These are phyloP conservation scores for Oceanodroma tethys DNA, from an alignment of 2,113 vertebrate genomes.

Conservation along the genomic window DNA sequence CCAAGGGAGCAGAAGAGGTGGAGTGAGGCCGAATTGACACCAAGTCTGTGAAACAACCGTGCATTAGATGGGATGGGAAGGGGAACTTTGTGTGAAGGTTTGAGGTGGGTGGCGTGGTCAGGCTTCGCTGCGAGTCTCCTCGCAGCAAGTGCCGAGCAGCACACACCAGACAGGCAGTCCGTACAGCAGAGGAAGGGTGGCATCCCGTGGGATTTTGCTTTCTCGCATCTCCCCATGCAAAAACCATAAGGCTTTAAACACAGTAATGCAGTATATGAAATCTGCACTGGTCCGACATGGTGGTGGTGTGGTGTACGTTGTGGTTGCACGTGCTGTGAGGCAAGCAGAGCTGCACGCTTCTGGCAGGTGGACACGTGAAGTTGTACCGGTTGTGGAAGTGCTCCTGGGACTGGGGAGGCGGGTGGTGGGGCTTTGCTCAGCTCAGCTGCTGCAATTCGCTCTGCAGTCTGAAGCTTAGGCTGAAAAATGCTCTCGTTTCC, in stretches of 20 bases:
- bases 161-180: rapidly evolving
- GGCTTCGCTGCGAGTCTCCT: not conserved
- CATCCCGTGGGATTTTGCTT: not conserved
- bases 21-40: not conserved
- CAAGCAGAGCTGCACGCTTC: not conserved
- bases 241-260: not conserved
- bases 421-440: not conserved
- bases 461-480: not conserved
- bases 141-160: not conserved
- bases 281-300: rapidly evolving
- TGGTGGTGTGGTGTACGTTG: not conserved
- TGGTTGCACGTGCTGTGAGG: not conserved
- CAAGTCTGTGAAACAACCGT: rapidly evolving
- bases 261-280: not conserved
- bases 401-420: not conserved
- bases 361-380: not conserved
- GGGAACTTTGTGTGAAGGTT: not conserved
- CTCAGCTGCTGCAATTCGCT: not conserved
- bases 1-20: not conserved
- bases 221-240: not conserved
- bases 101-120: not conserved
- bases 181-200: not conserved
- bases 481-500: not conserved
- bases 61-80: not conserved
- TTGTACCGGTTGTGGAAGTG: no score